Percentiles rank a stretch among this genome's conserved stretches.
Evolutionary conservation across 2,113 vertebrate genomes (phyloP).

Genomic region (Percina caprodes): DNA sequence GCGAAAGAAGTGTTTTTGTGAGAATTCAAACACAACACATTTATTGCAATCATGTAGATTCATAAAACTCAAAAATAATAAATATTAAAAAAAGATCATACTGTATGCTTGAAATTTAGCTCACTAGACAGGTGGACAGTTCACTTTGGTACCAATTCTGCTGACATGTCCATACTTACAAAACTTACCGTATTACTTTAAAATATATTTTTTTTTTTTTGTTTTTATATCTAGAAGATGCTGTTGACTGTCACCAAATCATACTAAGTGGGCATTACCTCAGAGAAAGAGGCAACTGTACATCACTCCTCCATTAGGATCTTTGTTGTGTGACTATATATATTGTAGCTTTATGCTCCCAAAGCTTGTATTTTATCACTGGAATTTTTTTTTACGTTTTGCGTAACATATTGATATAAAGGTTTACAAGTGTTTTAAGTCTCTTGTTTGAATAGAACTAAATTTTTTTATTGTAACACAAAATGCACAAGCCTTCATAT

Average conservation of each 20-base stretch:
- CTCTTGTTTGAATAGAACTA: slow-evolving; percentile 39
- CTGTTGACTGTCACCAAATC: slow-evolving; percentile 57
- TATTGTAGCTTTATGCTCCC: too few relatives aligned
- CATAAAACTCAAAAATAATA: not conserved
- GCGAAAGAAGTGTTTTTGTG: not conserved
- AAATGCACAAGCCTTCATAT: slow-evolving; percentile 46
- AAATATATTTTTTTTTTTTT: not conserved
- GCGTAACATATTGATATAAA: slow-evolving; percentile 61
- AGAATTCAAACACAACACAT: not conserved
- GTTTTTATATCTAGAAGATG: slow-evolving; percentile 43
- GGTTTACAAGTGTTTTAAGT: slow-evolving; percentile 61
- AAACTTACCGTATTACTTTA: not conserved
- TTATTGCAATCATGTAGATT: not conserved
- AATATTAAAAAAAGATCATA: not conserved
- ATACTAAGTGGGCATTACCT: slow-evolving; percentile 66
- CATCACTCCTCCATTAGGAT: slow-evolving; percentile 11
- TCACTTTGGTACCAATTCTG: slow-evolving; percentile 1
- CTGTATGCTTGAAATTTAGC: not conserved
- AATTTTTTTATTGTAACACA: slow-evolving; percentile 6
- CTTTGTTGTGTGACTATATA: slow-evolving; percentile 46
- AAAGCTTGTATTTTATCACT: slow-evolving; percentile 57
- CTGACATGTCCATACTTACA: not conserved
- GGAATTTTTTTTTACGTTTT: slow-evolving; percentile 54
- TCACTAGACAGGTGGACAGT: not conserved
- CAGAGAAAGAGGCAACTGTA: slow-evolving; percentile 39